Evolutionary conservation across 2,113 vertebrate species (phyloP).

Genomic region (Serinus canaria): DNA sequence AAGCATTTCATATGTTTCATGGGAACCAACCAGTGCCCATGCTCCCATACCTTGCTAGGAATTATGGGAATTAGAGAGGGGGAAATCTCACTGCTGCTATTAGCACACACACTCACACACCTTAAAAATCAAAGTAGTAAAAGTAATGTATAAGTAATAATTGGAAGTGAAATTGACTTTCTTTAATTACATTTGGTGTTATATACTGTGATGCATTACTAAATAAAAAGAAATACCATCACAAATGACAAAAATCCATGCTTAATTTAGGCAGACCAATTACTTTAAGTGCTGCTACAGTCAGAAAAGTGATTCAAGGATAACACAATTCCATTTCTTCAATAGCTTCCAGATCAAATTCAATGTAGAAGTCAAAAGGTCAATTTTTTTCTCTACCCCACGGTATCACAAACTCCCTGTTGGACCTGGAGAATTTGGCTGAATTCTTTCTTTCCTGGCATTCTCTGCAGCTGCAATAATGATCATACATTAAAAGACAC

Average conservation of each 20-base stretch:
- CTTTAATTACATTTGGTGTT: slow-evolving; percentile 17
- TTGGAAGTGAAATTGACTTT: slow-evolving; percentile 28
- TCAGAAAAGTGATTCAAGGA: slow-evolving; percentile 43
- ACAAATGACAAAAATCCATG: slow-evolving; percentile 37
- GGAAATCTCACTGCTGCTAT: background rate
- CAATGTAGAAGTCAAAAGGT: slow-evolving; percentile 6
- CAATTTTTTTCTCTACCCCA: background rate
- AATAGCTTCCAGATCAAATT: slow-evolving; percentile 27
- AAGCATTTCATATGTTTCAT: background rate
- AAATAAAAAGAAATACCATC: slow-evolving; percentile 36
- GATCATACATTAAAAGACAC: background rate
- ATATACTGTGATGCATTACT: background rate
- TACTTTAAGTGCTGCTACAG: slow-evolving; percentile 43
- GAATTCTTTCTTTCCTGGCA: background rate
- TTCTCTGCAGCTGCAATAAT: background rate
- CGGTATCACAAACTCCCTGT: background rate
- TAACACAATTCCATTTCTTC: slow-evolving; percentile 18
- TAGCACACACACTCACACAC: background rate
- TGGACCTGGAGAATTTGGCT: background rate
- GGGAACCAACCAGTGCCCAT: background rate
- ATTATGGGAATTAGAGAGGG: fast-evolving
- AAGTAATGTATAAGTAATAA: slow-evolving; percentile 8
- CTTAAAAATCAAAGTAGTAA: background rate
- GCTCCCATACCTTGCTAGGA: background rate
- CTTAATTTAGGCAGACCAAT: slow-evolving; percentile 36